Evolutionary conservation across 53 echinoderm and acorn worm species (phyloP), one percentile per base, ranked within the genome.

Genomic region (Temnopleurus reevesii): DNA sequence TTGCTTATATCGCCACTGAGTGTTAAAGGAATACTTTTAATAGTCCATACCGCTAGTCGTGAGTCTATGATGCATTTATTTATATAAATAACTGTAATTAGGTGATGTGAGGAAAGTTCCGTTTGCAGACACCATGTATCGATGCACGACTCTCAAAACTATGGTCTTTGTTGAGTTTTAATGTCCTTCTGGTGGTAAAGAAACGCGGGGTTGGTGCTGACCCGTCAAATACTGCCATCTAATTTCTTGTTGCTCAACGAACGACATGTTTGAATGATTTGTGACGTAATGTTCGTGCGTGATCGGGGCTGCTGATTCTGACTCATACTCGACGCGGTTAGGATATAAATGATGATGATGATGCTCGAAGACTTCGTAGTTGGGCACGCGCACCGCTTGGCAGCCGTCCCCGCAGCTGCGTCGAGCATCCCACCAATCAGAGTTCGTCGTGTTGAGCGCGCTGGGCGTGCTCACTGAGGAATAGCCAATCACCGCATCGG

Each of bases 171-270:
- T 18, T 18, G 1, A 19, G 7, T 35, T n/a, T 83, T 21, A 83
- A 27, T 83, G 41, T 8, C 35, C 38, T 55, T 64, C 65, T 0
- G 88, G 71, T 12, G 88, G 88, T 12, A 87, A 65, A 3, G 65
- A 47, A 30, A 87, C 88, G 10, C 53, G 88, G 1, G 71, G 46
- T 5, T 87, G 65, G 15, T 87, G 18, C 35, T 87, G 88, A 8
- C 88, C 88, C 10, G 88, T 87, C 34, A 87, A 24, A 65, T 87
- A 71, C 53, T 87, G 88, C 88, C 88, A 87, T 18, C 88, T 65
- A 33, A 47, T 13, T 65, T 87, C 88, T 49, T 87, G 88, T 49
- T 87, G 65, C 35, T 87, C 65, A 51, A 87, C 51, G 28, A 87
- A 87, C n/a, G 88, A 87, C 88, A 65, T 87, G 4, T 60, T 60